These are phyloP conservation scores for Sciaenops ocellatus DNA, from an alignment of 2,797 vertebrate species.

Conservation along the genomic window DNA sequence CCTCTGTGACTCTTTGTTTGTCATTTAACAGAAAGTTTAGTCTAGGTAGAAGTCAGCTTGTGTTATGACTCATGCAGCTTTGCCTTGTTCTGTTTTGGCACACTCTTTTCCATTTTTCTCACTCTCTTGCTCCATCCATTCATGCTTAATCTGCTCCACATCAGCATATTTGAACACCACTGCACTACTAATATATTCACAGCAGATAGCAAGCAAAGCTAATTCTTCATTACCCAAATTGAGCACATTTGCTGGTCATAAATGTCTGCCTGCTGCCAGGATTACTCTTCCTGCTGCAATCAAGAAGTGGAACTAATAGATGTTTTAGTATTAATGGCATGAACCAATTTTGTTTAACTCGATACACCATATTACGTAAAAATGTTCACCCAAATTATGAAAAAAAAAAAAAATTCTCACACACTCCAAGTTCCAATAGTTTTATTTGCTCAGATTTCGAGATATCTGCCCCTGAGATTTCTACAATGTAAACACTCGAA, in stretches of 20 bases:
- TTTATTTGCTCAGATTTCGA: conserved; percentile 16
- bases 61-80: conserved; percentile 69
- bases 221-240: conserved; percentile 54
- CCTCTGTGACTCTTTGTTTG: conserved; percentile 22
- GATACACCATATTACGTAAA: conserved; percentile 13
- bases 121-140: conserved; percentile 46
- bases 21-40: conserved; percentile 52
- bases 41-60: conserved; percentile 45
- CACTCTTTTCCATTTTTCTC: conserved; percentile 40
- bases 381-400: conserved; percentile 15
- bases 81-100: conserved; percentile 46
- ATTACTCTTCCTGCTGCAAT: conserved; percentile 39
- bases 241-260: conserved; percentile 38
- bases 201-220: conserved; percentile 41
- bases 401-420: not conserved
- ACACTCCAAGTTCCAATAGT: conserved; percentile 3
- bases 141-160: conserved; percentile 60
- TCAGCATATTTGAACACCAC: conserved; percentile 49
- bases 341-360: conserved; percentile 33
- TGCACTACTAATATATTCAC: conserved; percentile 34
- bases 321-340: conserved; percentile 43
- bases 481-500: not conserved
- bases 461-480: not conserved
- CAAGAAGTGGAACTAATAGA: conserved; percentile 30
- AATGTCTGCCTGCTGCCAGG: conserved; percentile 41